Percentiles rank a stretch among this genome's conserved stretches.
Conservation (phyloP, 2,113 vertebrate genomes). For the Eulemur rufifrons region DNA sequence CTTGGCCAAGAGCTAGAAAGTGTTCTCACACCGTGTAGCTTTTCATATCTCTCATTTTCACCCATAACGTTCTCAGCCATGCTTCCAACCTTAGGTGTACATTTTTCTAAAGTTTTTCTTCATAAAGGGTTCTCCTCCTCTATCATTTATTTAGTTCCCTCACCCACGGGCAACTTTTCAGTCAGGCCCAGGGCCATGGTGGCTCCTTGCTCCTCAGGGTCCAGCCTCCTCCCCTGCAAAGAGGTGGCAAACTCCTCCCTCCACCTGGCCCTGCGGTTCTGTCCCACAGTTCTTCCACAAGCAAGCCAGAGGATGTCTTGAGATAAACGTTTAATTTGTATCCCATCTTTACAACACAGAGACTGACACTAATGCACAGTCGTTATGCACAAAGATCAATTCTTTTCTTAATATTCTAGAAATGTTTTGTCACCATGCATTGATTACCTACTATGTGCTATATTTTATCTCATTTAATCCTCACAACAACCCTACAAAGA, state of each 20-base stretch:
- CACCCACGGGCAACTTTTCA: neutral
- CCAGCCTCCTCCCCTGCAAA: neutral
- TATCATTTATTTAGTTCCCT: neutral
- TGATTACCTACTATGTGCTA: constrained; percentile 10
- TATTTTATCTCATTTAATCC: neutral
- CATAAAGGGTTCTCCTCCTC: neutral
- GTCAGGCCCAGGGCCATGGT: neutral
- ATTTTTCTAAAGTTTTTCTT: neutral
- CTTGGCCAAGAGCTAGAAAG: neutral
- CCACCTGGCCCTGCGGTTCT: neutral
- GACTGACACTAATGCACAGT: neutral
- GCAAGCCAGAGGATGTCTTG: neutral
- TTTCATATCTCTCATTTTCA: neutral
- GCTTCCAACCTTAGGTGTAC: neutral
- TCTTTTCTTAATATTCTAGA: neutral
- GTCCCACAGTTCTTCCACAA: neutral
- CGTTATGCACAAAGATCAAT: neutral
- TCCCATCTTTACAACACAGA: neutral
- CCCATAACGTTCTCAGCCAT: neutral
- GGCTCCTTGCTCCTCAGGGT: neutral
- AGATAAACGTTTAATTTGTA: neutral
- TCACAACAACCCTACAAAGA: neutral
- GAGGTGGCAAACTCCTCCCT: neutral
- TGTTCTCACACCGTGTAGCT: neutral
- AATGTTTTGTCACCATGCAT: neutral